Evolutionary conservation across 1,140 invertebrate genomes (phyloP), one percentile per base, ranked within the genome.

Genomic region (Streblospio benedicti): DNA sequence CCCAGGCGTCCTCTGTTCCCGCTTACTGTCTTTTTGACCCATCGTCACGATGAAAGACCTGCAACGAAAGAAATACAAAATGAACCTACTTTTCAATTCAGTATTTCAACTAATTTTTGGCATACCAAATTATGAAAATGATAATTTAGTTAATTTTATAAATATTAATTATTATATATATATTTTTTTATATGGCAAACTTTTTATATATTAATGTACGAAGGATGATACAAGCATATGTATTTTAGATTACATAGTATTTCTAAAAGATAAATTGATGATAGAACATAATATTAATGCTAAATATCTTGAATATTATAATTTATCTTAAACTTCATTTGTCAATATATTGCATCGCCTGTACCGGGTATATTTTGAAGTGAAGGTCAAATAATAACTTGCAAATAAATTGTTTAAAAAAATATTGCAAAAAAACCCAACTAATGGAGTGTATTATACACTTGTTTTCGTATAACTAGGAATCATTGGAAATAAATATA

Each of bases 21-120:
- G 45, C n/a, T 18, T 47, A 23, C 45, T 2, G 16, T 47, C 45
- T 58, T 73, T 73, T 20, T 79, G 67, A 0, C 86, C 86, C 0
- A 87, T 87, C 0, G 85, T 87, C 1, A 85, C 82, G 61, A 90
- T 86, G 56, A 81, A 77, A 59, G 77, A 75, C 45, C 82, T 83
- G 64, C 18, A 75, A 76, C 58, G 60, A 63, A 58, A 61, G 64
- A 65, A 63, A 63, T 30, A 58, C 16, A 45, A 31, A n/a, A 41
- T 5, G 31, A 33, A 28, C 18, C 20, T 9, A 4, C n/a, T 25
- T 28, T 18, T 25, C 1, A 28, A 5, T 1, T 52, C 18, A 28
- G 9, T 6, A 4, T 1, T 28, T 35, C 14, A 4, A 32, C 4
- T 16, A 55, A 14, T 27, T 23, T 20, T 57, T 57, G n/a, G 18